Conservation (phyloP, 2,888 invertebrate species). For the Drepanosiphum platanoidis region DNA sequence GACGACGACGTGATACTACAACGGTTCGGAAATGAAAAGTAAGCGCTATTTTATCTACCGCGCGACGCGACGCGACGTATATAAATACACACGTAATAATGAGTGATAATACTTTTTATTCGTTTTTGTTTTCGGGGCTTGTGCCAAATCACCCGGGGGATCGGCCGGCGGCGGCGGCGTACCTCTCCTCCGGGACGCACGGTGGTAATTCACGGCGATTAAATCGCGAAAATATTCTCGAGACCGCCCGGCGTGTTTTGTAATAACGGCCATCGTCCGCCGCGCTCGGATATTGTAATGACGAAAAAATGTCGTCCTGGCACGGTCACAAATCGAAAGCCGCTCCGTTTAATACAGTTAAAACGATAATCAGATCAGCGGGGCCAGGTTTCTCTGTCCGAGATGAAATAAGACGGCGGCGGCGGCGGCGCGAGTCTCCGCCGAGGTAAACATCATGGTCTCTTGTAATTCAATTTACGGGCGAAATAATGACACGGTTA, state of each 20-base stretch:
- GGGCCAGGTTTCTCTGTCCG: neutral
- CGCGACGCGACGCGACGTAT: too few species aligned
- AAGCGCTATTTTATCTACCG: neutral
- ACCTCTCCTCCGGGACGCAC: neutral
- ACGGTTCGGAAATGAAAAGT: neutral
- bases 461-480: slow-evolving; percentile 42
- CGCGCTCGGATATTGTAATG: too few species aligned
- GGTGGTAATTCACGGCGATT: neutral
- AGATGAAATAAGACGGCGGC: neutral
- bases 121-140: neutral
- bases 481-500: slow-evolving; percentile 32
- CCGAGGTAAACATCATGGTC: slow-evolving; percentile 24
- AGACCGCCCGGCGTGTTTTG: neutral
- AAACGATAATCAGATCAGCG: slow-evolving; percentile 44
- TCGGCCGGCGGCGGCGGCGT: too few species aligned
- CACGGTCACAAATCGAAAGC: slow-evolving; percentile 39
- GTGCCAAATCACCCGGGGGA: neutral
- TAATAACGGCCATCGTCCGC: too few species aligned
- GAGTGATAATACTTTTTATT: neutral
- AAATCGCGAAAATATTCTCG: slow-evolving; percentile 18
- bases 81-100: neutral
- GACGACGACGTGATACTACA: too few species aligned
- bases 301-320: slow-evolving; percentile 23
- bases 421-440: too few species aligned
- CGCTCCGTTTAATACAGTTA: slow-evolving; percentile 37